Percentiles rank a stretch among this genome's conserved stretches.
Evolutionary conservation across 2,888 invertebrate species (phyloP).

Genomic region (Clivina fossor): DNA sequence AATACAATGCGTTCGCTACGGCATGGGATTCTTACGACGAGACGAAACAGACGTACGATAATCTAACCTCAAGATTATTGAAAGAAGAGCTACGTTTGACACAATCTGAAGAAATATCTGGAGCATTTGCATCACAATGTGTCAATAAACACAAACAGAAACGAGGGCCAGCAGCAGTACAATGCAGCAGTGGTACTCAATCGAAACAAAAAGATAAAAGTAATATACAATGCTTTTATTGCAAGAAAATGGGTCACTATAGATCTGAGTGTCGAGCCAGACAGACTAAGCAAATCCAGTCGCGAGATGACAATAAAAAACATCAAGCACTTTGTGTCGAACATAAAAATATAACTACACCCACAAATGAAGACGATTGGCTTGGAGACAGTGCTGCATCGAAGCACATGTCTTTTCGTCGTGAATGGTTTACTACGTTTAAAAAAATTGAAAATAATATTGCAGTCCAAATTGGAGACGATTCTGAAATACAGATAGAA

Average conservation of each 20-base stretch:
- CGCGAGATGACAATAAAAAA: background rate
- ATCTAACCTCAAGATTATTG: no score
- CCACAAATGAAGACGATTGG: slow-evolving; percentile 6
- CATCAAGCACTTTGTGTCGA: slow-evolving; percentile 10
- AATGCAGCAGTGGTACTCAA: background rate
- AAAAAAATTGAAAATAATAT: background rate
- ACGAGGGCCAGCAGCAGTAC: background rate
- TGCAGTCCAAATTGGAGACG: slow-evolving; percentile 38
- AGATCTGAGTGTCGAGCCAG: slow-evolving; percentile 8
- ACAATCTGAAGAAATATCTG: slow-evolving; percentile 2
- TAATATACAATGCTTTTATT: slow-evolving; percentile 6
- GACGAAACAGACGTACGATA: no score
- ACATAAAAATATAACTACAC: slow-evolving; percentile 2
- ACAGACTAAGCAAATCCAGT: slow-evolving; percentile 3
- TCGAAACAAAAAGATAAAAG: background rate
- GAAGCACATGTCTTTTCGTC: slow-evolving; percentile 3
- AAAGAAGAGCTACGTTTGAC: slow-evolving; percentile 14
- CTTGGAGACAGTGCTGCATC: slow-evolving; percentile 10
- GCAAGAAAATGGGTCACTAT: slow-evolving; percentile 7
- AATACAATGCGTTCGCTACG: no score
- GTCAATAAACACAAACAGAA: slow-evolving; percentile 1
- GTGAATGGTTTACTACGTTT: background rate
- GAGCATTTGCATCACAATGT: background rate
- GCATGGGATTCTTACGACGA: no score
- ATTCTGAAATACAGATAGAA: slow-evolving; percentile 37